These are phyloP conservation scores for Lophura nycthemera DNA, from an alignment of 2,113 vertebrate genomes.

Conservation along the genomic window DNA sequence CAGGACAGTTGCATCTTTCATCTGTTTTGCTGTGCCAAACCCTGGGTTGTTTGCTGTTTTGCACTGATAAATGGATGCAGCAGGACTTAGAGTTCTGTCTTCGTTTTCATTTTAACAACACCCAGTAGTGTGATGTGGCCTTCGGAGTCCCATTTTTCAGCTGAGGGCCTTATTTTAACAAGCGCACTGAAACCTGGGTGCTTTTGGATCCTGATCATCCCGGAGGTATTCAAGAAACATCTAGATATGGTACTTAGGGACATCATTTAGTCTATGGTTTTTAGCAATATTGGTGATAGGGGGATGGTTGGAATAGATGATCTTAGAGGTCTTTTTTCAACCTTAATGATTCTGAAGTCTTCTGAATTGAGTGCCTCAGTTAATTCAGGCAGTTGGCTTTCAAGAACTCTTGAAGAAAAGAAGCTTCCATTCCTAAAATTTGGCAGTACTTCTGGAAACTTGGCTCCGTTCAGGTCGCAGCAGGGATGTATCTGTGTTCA, in stretches of 20 bases:
- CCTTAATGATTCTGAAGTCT: background rate
- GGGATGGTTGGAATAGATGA: too few species aligned
- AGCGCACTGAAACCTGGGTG: background rate
- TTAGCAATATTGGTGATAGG: too few species aligned
- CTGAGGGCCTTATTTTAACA: background rate
- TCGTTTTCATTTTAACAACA: background rate
- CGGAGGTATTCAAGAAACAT: too few species aligned
- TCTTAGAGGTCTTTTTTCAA: too few species aligned
- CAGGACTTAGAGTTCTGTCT: fast-evolving
- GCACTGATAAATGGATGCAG: background rate
- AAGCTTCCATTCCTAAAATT: background rate
- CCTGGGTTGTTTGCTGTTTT: background rate
- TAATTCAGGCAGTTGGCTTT: background rate
- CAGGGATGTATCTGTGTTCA: background rate
- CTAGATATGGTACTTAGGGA: too few species aligned
- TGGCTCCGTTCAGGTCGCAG: background rate
- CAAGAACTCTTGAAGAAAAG: background rate
- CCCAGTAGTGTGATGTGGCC: background rate
- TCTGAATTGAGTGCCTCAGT: background rate
- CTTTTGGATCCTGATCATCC: background rate
- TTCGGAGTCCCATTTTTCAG: background rate
- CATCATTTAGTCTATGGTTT: too few species aligned
- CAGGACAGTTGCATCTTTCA: constrained; percentile 8
- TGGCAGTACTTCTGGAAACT: background rate
- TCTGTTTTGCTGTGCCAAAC: background rate